Percentiles rank a stretch among this genome's conserved stretches.
These are phyloP conservation scores for Aix galericulata DNA, from an alignment of 2,113 vertebrate species.

Conservation along the genomic window DNA sequence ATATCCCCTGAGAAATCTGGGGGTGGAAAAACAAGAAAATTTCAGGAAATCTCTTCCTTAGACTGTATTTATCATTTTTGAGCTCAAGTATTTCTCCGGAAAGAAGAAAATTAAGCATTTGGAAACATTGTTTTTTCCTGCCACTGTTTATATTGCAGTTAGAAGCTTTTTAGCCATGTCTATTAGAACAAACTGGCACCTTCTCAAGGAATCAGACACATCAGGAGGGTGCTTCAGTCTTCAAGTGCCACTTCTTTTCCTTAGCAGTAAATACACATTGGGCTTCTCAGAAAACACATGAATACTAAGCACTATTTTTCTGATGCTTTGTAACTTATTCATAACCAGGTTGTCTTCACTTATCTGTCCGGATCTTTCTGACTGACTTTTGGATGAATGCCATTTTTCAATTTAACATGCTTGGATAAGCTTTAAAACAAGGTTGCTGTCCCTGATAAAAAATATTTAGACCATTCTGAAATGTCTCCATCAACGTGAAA, in stretches of 20 bases:
- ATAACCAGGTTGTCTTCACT: neutral
- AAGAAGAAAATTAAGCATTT: conserved; percentile 11
- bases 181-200: neutral
- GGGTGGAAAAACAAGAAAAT: conserved; percentile 36
- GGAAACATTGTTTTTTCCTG: conserved; percentile 23
- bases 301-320: neutral
- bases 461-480: conserved; percentile 12
- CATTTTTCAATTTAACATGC: neutral
- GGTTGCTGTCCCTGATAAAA: neutral
- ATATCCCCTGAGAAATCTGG: conserved; percentile 56
- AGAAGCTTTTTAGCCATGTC: conserved; percentile 23
- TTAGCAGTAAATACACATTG: neutral
- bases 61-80: conserved; percentile 21
- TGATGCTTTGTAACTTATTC: neutral
- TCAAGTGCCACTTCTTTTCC: neutral
- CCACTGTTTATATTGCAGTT: conserved; percentile 12
- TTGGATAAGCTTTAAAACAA: neutral
- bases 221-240: neutral
- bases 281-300: conserved; percentile 19
- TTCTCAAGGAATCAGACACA: neutral
- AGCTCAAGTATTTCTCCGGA: conserved; percentile 41
- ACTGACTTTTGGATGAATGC: neutral
- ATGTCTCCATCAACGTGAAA: neutral
- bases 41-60: conserved; percentile 52
- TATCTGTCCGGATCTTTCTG: neutral